Evolutionary conservation across 2,113 vertebrate species (phyloP).

Genomic region (Telmatochromis sp.): DNA sequence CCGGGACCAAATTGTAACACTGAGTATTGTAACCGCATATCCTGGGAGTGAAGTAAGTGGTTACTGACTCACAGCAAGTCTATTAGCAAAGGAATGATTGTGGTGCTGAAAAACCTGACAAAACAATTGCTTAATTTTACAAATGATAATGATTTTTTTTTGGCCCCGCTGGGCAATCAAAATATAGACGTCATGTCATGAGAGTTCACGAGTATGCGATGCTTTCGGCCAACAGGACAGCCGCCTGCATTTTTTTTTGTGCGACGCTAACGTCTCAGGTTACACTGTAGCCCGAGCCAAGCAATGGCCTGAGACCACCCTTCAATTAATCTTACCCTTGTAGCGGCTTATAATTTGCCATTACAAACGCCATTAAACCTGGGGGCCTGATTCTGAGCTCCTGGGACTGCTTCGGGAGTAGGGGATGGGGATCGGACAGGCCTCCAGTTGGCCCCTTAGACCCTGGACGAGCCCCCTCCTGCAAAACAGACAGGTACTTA

Average conservation of each 20-base stretch:
- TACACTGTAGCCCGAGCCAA: constrained; percentile 64
- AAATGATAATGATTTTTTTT: constrained; percentile 78
- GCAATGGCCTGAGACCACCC: constrained; percentile 63
- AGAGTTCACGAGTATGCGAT: constrained; percentile 64
- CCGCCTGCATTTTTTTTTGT: constrained; percentile 67
- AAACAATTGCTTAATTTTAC: constrained; percentile 80
- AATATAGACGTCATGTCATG: constrained; percentile 53
- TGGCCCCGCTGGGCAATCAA: constrained; percentile 55
- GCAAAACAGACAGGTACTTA: constrained; percentile 77
- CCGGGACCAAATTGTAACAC: constrained; percentile 15
- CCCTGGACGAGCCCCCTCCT: constrained; percentile 64
- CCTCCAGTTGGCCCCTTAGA: constrained; percentile 65
- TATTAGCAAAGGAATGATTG: constrained; percentile 74
- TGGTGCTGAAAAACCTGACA: constrained; percentile 72
- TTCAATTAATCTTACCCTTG: constrained; percentile 81
- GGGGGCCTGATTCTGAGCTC: constrained; percentile 62
- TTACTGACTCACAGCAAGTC: constrained; percentile 50
- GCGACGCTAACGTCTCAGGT: constrained; percentile 61
- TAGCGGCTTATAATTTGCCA: constrained; percentile 78
- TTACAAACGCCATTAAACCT: constrained; percentile 76
- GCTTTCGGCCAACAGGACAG: constrained; percentile 58
- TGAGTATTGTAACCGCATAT: constrained; percentile 46
- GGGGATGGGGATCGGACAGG: constrained; percentile 43
- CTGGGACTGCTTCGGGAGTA: constrained; percentile 53
- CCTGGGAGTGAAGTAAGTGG: constrained; percentile 57